Evolutionary conservation across 2,797 vertebrate species (phyloP).

Genomic region (Rachycentron canadum): DNA sequence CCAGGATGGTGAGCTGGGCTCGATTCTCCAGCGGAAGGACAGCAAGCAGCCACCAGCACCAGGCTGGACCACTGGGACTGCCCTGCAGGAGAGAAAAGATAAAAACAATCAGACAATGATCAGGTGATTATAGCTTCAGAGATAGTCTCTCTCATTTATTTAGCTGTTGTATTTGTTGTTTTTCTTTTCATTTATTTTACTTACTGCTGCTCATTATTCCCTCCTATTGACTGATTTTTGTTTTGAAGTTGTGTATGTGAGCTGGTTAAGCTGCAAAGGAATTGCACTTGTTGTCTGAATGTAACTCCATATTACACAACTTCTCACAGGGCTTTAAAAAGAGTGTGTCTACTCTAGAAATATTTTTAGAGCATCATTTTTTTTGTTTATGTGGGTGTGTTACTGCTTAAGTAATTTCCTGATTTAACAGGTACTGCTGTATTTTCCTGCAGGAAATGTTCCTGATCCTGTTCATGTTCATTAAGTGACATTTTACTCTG

Average conservation of each 20-base stretch:
- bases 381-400: not conserved
- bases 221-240: no score
- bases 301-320: no score
- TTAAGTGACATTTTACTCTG: not conserved
- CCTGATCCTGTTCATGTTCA: not conserved
- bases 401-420: not conserved
- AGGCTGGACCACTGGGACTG: constrained; percentile 90
- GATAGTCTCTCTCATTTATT: no score
- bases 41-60: constrained; percentile 95
- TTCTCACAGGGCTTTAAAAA: not conserved
- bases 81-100: constrained; percentile 77
- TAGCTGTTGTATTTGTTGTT: no score
- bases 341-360: not conserved
- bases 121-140: not conserved
- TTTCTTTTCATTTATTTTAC: no score
- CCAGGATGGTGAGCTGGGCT: constrained; percentile 93
- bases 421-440: not conserved
- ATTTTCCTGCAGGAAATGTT: not conserved
- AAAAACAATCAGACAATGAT: not conserved
- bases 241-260: no score
- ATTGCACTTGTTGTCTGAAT: no score
- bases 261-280: no score
- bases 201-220: no score
- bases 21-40: constrained; percentile 92
- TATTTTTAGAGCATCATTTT: no score